Evolutionary conservation across 1,140 invertebrate genomes (phyloP), one percentile per base, ranked within the genome.

Genomic region (Lasioglossum albipes): DNA sequence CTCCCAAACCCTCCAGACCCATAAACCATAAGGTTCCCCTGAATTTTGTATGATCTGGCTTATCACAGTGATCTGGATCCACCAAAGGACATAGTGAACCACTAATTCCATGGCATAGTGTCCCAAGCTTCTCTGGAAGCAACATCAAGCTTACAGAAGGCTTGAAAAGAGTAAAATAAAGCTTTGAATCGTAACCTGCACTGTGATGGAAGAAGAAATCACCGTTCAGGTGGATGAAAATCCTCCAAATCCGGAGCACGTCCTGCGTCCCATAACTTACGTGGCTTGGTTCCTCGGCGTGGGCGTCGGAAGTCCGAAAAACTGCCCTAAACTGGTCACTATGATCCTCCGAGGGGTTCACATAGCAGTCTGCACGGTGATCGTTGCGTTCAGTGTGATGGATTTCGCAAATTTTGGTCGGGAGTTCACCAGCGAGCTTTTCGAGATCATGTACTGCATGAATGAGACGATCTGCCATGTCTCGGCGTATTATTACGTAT

Each of bases 381-480:
- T 89, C 66, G 84, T 91, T 36, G 87, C 70, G 3, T 91, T 88
- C 66, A 87, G 89, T 12, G 84, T 79, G 7, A 87, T 87, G 54
- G 89, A 91, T 36, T 90, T 90, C 52, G 88, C 87, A 16, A 84
- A 87, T 0, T 90, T 91, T 42, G 77, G 80, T 20, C 84, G 57
- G 36, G 71, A 88, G 22, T 90, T 91, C 64, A 86, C 85, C 68
- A 90, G 87, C 41, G 81, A 91, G 18, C 84, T 90, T 22, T 91
- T 86, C 81, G 88, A 90, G 64, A 91, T 91, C 13, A 91, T 90
- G 83, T 91, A 91, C 36, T 90, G 83, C 57, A 82, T 80, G 80
- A 90, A 90, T 72, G 89, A 91, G 59, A 79, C 82, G 0, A 66
- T 84, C 1, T 87, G 78, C 68, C 90, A 90, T 67, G 62, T 90